Evolutionary conservation across 2,888 invertebrate genomes (phyloP).

Genomic region (Periphyllus acericola): DNA sequence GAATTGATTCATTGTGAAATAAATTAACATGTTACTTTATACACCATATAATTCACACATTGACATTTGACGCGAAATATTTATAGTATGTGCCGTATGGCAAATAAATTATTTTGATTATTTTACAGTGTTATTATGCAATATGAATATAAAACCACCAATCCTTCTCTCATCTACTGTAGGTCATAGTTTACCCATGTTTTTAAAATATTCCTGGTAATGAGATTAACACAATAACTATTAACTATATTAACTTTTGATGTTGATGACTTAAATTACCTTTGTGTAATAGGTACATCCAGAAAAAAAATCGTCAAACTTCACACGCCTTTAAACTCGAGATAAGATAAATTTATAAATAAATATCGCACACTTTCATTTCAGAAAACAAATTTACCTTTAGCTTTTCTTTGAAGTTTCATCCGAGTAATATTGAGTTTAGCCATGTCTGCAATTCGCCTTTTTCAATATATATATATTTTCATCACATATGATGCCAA

Average conservation of each 20-base stretch:
- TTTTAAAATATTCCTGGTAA: neutral
- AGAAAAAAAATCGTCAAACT: neutral
- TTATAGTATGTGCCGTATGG: neutral
- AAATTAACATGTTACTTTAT: neutral
- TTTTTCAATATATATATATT: constrained; percentile 17
- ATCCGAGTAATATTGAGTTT: neutral
- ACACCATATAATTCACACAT: neutral
- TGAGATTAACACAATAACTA: neutral
- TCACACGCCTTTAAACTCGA: neutral
- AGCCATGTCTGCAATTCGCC: neutral
- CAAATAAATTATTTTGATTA: neutral
- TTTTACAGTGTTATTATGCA: neutral
- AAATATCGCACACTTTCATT: constrained; percentile 1
- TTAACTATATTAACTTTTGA: neutral
- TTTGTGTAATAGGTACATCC: neutral
- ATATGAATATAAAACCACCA: neutral
- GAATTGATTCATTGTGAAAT: neutral
- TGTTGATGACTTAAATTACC: neutral
- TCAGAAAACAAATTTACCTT: neutral
- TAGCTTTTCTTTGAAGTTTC: constrained; percentile 19
- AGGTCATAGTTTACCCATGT: neutral
- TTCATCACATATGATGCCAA: neutral
- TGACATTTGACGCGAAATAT: neutral
- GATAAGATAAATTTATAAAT: constrained; percentile 13
- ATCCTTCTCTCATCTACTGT: neutral